Evolutionary conservation across 2,113 vertebrate species (phyloP).

Genomic region (pig (Sus scrofa)): T2T-Sscrofa CM000820.6:30002001-30002500

Average conservation of each 20-base stretch:
- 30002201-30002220: background rate
- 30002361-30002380: background rate
- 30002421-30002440: background rate
- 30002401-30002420: background rate
- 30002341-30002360: background rate
- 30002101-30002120: background rate
- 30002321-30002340: too few relatives aligned
- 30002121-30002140: background rate
- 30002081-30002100: background rate
- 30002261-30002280: too few relatives aligned
- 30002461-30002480: background rate
- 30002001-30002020: background rate
- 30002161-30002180: background rate
- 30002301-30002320: background rate
- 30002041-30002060: background rate
- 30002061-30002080: background rate
- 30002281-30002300: too few relatives aligned
- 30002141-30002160: background rate
- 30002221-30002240: background rate
- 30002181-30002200: background rate
- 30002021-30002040: background rate
- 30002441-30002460: background rate
- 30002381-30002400: background rate
- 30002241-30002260: background rate
- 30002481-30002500: background rate